phyloP scores from a whole-genome alignment of 2,888 invertebrate species.

The Drosophila ezoana region DNA sequence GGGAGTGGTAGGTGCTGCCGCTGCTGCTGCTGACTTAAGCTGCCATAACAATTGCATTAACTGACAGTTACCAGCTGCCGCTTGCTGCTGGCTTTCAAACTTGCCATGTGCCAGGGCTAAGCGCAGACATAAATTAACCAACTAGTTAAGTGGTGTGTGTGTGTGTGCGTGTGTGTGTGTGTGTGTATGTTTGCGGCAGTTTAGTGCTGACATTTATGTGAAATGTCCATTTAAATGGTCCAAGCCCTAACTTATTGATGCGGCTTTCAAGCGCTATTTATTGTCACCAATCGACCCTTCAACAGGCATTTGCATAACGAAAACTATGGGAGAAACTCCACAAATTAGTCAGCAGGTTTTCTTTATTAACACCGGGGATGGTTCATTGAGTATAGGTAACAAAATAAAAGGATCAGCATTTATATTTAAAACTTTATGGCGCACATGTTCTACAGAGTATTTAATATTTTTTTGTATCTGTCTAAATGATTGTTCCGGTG shows the following conservation, averaged over 20 bases:
- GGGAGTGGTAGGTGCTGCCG: conserved; percentile 1
- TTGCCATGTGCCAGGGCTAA: conserved; percentile 38
- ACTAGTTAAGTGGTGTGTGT: conserved; percentile 21
- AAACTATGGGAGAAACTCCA: conserved; percentile 29
- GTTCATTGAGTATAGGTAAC: conserved; percentile 1
- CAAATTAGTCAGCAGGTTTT: conserved; percentile 3
- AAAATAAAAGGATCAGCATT: not conserved
- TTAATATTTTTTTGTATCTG: no score
- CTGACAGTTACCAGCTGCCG: conserved; percentile 62
- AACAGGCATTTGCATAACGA: conserved; percentile 41
- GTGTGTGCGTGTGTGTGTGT: conserved; percentile 17
- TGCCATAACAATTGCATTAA: conserved; percentile 68
- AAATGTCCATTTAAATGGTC: conserved; percentile 63
- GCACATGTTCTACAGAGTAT: no score
- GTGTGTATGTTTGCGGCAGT: conserved; percentile 30
- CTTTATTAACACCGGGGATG: conserved; percentile 16
- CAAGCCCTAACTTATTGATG: conserved; percentile 64
- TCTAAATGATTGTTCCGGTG: no score
- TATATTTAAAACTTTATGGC: no score
- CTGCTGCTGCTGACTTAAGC: conserved; percentile 42
- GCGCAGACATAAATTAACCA: conserved; percentile 57
- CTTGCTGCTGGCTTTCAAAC: conserved; percentile 7
- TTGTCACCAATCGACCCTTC: conserved; percentile 13
- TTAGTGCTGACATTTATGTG: conserved; percentile 76
- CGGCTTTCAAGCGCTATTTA: conserved; percentile 24